These are phyloP conservation scores for Enoplosus armatus DNA, from an alignment of 2,797 vertebrate species.

Conservation along the genomic window DNA sequence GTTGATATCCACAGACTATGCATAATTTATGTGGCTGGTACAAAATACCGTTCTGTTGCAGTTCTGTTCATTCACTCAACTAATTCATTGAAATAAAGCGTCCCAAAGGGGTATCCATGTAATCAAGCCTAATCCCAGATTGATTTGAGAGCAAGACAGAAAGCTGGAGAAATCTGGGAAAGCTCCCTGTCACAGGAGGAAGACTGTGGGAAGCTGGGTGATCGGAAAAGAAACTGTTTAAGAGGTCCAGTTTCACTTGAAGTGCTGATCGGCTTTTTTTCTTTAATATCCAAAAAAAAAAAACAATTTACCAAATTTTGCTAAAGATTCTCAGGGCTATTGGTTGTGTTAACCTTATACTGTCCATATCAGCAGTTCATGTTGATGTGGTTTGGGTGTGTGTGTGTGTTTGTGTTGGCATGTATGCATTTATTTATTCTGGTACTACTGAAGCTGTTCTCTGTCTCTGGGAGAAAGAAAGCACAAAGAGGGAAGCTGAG, in stretches of 20 bases:
- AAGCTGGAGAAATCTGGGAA: constrained; percentile 68
- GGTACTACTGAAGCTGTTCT: constrained; percentile 14
- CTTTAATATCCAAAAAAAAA: background rate
- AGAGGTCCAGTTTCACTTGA: constrained; percentile 42
- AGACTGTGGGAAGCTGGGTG: constrained; percentile 51
- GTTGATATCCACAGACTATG: constrained; percentile 82
- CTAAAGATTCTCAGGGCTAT: constrained; percentile 17
- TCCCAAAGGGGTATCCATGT: constrained; percentile 76
- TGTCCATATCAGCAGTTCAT: constrained; percentile 1
- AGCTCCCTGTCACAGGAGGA: constrained; percentile 58
- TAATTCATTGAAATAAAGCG: constrained; percentile 87
- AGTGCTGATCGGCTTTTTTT: background rate
- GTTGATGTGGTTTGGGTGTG: constrained; percentile 42
- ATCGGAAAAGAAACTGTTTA: constrained; percentile 50
- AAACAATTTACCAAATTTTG: background rate
- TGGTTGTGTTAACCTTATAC: constrained; percentile 49
- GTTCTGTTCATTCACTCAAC: constrained; percentile 84
- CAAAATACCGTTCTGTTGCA: constrained; percentile 87
- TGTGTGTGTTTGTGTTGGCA: background rate
- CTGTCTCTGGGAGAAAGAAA: constrained; percentile 10
- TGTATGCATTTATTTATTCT: constrained; percentile 19
- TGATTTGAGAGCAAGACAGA: constrained; percentile 75
- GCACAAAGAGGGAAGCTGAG: constrained; percentile 33
- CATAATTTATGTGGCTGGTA: constrained; percentile 88
- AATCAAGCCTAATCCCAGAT: constrained; percentile 80